A percentile compares a stretch with the other conserved stretches of the same genome.
phyloP scores from a whole-genome alignment of 1,140 invertebrate genomes.

The Ips nitidus region DNA sequence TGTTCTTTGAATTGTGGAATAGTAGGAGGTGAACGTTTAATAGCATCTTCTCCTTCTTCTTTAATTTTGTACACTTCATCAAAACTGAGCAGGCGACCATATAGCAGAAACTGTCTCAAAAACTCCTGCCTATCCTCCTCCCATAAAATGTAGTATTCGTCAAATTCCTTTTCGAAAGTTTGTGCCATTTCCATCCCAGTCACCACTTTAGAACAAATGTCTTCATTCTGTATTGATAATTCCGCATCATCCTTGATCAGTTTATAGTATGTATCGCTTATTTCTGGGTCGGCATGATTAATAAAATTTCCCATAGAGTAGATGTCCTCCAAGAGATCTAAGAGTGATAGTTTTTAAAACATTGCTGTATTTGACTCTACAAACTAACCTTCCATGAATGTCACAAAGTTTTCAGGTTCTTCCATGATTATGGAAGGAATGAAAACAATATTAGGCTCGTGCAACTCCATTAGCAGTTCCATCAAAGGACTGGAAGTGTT shows the following conservation, averaged over 20 bases:
- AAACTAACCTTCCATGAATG: conserved; percentile 28
- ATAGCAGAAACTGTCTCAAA: conserved; percentile 78
- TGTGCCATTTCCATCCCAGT: conserved; percentile 57
- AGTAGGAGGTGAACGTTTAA: conserved; percentile 63
- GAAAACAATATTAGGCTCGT: conserved; percentile 64
- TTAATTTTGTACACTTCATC: conserved; percentile 83
- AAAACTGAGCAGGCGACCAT: conserved; percentile 76
- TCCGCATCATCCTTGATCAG: conserved; percentile 60
- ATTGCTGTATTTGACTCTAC: background rate
- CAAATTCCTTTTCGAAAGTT: conserved; percentile 71
- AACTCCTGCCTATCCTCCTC: conserved; percentile 80
- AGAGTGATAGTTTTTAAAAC: conserved; percentile 11
- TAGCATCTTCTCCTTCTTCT: conserved; percentile 59
- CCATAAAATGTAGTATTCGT: conserved; percentile 86
- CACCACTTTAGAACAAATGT: conserved; percentile 35
- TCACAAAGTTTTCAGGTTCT: conserved; percentile 59
- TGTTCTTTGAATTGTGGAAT: conserved; percentile 90
- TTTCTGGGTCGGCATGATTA: conserved; percentile 38
- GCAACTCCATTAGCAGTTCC: conserved; percentile 65
- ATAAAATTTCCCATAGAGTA: conserved; percentile 42
- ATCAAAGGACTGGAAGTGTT: conserved; percentile 56
- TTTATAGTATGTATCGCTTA: conserved; percentile 34
- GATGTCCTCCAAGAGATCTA: conserved; percentile 43
- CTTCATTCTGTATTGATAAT: conserved; percentile 57
- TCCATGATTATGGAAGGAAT: conserved; percentile 63